Conservation (phyloP, 2,888 invertebrate genomes). For the Aphidoletes aphidimyza region DNA sequence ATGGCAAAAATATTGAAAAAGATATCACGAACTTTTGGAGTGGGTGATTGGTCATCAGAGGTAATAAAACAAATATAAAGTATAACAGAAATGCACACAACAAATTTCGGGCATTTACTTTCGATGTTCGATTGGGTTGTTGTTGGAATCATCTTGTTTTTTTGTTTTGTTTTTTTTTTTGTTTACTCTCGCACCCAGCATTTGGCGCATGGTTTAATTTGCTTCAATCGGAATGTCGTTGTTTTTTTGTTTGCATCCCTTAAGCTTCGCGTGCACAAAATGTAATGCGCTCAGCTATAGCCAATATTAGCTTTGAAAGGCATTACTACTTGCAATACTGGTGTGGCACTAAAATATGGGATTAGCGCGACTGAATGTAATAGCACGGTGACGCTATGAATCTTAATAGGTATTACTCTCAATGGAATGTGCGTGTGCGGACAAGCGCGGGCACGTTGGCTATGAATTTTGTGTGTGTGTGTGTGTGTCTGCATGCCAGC, state of each 20-base stretch:
- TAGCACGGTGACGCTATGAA: conserved; percentile 40
- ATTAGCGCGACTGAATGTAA: conserved; percentile 51
- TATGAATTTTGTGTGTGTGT: background rate
- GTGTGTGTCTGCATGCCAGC: too few species aligned
- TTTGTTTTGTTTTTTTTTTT: too few species aligned
- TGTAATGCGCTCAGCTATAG: background rate
- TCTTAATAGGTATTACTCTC: conserved; percentile 47
- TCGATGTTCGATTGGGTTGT: too few species aligned
- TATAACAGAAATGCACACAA: background rate
- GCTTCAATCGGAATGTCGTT: conserved; percentile 19
- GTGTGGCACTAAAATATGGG: conserved; percentile 32
- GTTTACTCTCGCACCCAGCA: too few species aligned
- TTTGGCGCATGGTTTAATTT: conserved; percentile 12
- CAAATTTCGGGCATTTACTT: background rate
- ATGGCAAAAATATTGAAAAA: conserved; percentile 24
- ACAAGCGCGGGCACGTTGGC: conserved; percentile 28
- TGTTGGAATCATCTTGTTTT: too few species aligned
- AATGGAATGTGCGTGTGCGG: conserved; percentile 34
- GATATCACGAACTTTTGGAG: conserved; percentile 43
- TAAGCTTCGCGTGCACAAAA: conserved; percentile 32
- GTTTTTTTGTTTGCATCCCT: conserved; percentile 34
- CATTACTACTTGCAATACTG: background rate
- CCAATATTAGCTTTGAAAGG: background rate
- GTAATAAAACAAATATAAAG: conserved; percentile 32
- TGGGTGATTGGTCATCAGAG: conserved; percentile 50